Evolutionary conservation across 2,113 vertebrate species (phyloP).

Genomic region (Cavia porcellus): DNA sequence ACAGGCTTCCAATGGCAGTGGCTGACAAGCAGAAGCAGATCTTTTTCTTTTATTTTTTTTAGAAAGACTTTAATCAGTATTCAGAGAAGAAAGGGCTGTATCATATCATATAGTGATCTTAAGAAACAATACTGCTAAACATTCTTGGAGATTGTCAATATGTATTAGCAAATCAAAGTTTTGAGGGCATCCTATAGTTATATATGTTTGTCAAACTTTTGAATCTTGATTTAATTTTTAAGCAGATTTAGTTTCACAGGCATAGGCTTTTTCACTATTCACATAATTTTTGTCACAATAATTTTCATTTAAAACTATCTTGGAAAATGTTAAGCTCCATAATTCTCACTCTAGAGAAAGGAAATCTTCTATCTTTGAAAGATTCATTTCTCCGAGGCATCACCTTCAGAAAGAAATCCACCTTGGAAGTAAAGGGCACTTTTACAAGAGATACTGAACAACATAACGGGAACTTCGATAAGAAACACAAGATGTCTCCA

Average conservation of each 20-base stretch:
- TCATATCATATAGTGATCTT: background rate
- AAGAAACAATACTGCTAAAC: constrained; percentile 3
- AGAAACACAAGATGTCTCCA: constrained; percentile 12
- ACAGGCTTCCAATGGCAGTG: too few species aligned
- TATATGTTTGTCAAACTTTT: constrained; percentile 60
- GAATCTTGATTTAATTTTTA: constrained; percentile 56
- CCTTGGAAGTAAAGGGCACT: background rate
- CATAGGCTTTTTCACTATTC: constrained; percentile 40
- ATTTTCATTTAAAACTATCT: constrained; percentile 73
- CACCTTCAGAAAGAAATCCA: constrained; percentile 31
- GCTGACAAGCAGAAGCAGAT: too few species aligned
- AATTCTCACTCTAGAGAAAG: constrained; percentile 59
- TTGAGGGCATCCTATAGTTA: background rate
- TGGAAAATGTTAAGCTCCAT: constrained; percentile 59
- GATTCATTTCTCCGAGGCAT: background rate
- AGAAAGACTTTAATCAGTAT: constrained; percentile 29
- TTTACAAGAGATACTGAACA: background rate
- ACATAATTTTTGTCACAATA: constrained; percentile 66
- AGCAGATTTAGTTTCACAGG: constrained; percentile 50
- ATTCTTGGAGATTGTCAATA: background rate
- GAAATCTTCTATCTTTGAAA: constrained; percentile 35
- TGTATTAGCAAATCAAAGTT: constrained; percentile 7
- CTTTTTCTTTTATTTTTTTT: constrained; percentile 26
- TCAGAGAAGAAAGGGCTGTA: constrained; percentile 13
- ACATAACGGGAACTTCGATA: background rate